These are phyloP conservation scores for Lophotriccus pileatus DNA, from an alignment of 2,797 vertebrate genomes.

Conservation along the genomic window DNA sequence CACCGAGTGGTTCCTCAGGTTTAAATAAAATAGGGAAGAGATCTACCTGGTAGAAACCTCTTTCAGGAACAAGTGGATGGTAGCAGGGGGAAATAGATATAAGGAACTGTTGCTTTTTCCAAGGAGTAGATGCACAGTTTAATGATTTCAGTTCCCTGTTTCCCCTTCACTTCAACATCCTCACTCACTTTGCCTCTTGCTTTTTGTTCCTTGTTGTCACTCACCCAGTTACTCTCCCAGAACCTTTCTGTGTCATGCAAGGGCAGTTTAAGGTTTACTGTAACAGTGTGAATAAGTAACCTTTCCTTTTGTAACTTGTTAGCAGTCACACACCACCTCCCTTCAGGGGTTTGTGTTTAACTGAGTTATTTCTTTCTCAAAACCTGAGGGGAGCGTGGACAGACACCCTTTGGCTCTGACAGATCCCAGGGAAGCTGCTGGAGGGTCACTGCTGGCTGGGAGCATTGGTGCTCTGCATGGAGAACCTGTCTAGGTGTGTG, in stretches of 20 bases:
- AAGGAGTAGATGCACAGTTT: not conserved
- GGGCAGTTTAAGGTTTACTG: not conserved
- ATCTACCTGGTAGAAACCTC: not conserved
- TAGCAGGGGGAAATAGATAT: accelerated
- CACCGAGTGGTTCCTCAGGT: not conserved
- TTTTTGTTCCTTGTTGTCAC: not conserved
- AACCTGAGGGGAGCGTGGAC: not conserved
- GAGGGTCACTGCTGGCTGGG: not conserved
- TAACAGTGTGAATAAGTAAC: not conserved
- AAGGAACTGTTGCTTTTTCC: not conserved
- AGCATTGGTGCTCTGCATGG: not conserved
- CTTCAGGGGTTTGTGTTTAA: not conserved
- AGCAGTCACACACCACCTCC: not conserved
- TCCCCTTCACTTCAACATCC: not conserved
- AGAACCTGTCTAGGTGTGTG: not conserved
- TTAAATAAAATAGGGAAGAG: not conserved
- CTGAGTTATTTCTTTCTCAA: not conserved
- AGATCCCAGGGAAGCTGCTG: not conserved
- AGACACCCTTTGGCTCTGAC: not conserved
- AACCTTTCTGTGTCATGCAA: not conserved
- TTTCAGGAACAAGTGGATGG: not conserved
- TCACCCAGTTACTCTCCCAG: not conserved
- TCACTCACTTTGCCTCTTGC: not conserved
- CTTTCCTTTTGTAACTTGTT: not conserved
- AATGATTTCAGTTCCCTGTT: not conserved